Conservation (phyloP, 2,113 vertebrate species). For the Toxotes jaculatrix region DNA sequence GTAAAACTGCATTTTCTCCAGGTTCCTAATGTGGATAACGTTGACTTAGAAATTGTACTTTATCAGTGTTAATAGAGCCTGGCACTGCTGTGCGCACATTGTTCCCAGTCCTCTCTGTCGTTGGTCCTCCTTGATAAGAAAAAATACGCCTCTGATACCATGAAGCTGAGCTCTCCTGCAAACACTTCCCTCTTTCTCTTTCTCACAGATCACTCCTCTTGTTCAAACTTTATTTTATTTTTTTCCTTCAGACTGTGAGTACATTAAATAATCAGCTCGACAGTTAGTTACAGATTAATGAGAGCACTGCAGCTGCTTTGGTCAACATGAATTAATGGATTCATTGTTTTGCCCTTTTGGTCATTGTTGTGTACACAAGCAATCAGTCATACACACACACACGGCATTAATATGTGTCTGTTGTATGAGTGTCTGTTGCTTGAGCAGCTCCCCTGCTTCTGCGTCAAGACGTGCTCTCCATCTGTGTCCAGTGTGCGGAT, state of each 20-base stretch:
- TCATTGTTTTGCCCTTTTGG: background rate
- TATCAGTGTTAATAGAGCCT: background rate
- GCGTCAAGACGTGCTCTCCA: slow-evolving; percentile 78
- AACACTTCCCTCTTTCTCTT: background rate
- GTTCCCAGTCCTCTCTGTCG: background rate
- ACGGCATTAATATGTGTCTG: background rate
- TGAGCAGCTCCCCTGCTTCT: slow-evolving; percentile 49
- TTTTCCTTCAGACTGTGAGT: background rate
- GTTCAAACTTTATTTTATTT: background rate
- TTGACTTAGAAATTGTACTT: background rate
- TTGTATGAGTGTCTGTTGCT: slow-evolving; percentile 29
- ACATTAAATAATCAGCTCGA: background rate
- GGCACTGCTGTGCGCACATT: background rate
- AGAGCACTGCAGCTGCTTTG: background rate
- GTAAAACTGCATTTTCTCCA: background rate
- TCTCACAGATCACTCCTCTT: background rate
- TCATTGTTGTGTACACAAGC: slow-evolving; percentile 6
- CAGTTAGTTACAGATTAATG: background rate
- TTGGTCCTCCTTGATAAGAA: background rate
- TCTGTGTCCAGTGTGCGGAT: slow-evolving; percentile 83
- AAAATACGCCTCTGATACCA: background rate
- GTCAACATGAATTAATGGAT: background rate
- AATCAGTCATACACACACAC: background rate
- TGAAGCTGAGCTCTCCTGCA: slow-evolving; percentile 9
- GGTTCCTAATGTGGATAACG: background rate